These are phyloP conservation scores for Stomatorhinus walkeri DNA, from an alignment of 2,797 vertebrate species.

Conservation along the genomic window DNA sequence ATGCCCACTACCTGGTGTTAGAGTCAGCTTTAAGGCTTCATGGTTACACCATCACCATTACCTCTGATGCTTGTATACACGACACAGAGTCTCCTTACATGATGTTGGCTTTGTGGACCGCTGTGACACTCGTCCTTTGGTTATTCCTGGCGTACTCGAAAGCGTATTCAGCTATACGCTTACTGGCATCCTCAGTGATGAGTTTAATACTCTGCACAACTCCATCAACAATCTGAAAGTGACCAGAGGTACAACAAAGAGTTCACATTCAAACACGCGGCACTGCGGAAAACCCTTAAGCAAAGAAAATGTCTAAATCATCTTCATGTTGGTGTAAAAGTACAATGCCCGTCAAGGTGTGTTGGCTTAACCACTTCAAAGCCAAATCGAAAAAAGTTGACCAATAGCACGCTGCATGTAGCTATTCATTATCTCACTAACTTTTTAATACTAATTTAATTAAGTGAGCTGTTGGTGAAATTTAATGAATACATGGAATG, in stretches of 20 bases:
- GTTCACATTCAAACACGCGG: not conserved
- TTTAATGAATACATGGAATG: not conserved
- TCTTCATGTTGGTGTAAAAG: not conserved
- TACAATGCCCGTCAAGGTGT: not conserved
- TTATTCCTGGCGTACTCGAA: conserved; percentile 94
- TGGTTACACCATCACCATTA: not conserved
- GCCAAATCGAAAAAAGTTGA: not conserved
- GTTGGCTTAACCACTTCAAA: not conserved
- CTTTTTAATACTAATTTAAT: not conserved
- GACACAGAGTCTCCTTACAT: conserved; percentile 66
- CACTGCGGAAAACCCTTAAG: not conserved
- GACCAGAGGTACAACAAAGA: not conserved
- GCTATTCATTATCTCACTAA: not conserved
- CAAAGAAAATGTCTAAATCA: not conserved
- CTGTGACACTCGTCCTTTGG: conserved; percentile 82
- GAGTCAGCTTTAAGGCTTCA: not conserved
- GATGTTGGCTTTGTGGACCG: conserved; percentile 97
- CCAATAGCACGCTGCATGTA: not conserved
- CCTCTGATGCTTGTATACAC: not conserved
- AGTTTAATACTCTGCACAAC: conserved; percentile 97
- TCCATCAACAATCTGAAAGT: conserved; percentile 84
- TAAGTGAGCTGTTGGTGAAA: not conserved
- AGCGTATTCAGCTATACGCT: conserved; percentile 87
- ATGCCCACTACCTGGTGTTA: not conserved
- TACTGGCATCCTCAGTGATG: conserved; percentile 87